Evolutionary conservation across 1,140 invertebrate genomes (phyloP), one percentile per base, ranked within the genome.

Genomic region (Parapsyche elsis): DNA sequence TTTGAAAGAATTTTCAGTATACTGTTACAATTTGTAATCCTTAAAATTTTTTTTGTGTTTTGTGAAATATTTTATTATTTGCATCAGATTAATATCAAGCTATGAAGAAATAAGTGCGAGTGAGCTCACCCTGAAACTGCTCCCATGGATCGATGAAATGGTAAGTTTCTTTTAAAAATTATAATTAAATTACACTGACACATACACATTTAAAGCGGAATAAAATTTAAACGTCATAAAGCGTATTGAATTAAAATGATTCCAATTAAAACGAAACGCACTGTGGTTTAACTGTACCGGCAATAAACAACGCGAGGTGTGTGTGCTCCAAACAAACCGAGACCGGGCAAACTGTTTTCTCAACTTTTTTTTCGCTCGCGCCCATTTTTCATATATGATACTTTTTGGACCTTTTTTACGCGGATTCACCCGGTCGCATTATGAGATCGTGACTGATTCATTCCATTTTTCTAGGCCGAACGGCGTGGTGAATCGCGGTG

Each of bases 401-500:
- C 71, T 71, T 75, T 46, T 79, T 23, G 38, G 75, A 26, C 78
- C 78, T 79, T 79, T 79, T 79, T 73, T 23, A 24, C 45, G 19
- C 30, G 64, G 30, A 79, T 79, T 79, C 46, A 19, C 5, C 45
- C 78, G 44, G 64, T 70, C 70, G 75, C 26, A 64, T 77, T 77
- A 61, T 77, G 45, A 71, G 78, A 71, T 79, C 70, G 78, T 79
- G 78, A 79, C 78, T 79, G 78, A 79, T 79, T 70, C 78, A 79
- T 79, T 71, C 78, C 70, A 79, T 71, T 79, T 79, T 71, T 79
- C 78, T 79, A 79, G 64, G 14, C 61, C 70, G 64, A n/a, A 38
- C 14, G 38, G 71, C 38, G 71, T 49, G 71, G 45, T 23, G 44
- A 75, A 75, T 75, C 45, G 71, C 24, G 23, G 9, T 9, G 44